Percentiles rank a stretch among this genome's conserved stretches.
Evolutionary conservation across 2,797 vertebrate species (phyloP).

Genomic region (Pygocentrus nattereri): DNA sequence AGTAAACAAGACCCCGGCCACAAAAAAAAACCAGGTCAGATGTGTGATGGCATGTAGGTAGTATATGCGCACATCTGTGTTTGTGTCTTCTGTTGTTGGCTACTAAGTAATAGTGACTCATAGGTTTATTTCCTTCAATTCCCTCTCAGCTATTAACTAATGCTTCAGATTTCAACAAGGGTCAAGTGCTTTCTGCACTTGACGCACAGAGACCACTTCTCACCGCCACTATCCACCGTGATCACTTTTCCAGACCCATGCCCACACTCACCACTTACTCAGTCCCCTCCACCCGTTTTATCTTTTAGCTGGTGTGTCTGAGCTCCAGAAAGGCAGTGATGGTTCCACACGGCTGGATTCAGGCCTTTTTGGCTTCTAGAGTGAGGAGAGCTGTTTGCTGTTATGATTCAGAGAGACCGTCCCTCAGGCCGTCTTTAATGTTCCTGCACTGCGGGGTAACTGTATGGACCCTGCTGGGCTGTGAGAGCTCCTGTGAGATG

Average conservation of each 20-base stretch:
- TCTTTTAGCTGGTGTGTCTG: neutral
- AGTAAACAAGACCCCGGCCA: neutral
- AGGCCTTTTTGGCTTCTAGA: neutral
- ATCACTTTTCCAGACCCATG: slow-evolving; percentile 1
- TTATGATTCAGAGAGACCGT: neutral
- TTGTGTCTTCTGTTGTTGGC: slow-evolving; percentile 2
- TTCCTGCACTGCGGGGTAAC: neutral
- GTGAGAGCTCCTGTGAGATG: neutral
- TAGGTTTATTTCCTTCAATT: neutral
- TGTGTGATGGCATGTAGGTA: neutral
- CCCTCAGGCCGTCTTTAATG: neutral
- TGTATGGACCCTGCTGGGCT: neutral
- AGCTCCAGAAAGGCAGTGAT: neutral
- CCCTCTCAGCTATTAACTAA: neutral
- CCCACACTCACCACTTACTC: neutral
- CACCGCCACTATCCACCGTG: neutral
- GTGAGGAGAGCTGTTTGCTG: neutral
- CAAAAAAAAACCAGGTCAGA: neutral
- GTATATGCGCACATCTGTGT: neutral
- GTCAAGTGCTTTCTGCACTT: slow-evolving; percentile 22
- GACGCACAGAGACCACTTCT: slow-evolving; percentile 14
- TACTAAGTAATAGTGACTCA: neutral
- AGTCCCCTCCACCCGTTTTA: neutral
- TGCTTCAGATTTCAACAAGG: neutral
- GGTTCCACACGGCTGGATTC: neutral